These are phyloP conservation scores for Bryconaethiops microstoma DNA, from an alignment of 2,797 vertebrate genomes.

Conservation along the genomic window DNA sequence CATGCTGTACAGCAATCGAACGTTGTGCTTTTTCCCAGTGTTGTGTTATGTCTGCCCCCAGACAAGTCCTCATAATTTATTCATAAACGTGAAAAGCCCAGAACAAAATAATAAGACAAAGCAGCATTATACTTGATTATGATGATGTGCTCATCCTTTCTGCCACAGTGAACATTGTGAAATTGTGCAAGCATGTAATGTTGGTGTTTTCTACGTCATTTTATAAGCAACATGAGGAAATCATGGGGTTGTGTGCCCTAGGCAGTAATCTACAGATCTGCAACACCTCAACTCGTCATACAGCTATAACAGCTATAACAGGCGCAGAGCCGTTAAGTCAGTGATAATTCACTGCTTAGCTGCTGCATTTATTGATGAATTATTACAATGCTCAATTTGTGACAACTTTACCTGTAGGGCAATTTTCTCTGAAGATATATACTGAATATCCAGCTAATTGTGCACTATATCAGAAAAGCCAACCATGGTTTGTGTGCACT, in stretches of 20 bases:
- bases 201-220: not conserved
- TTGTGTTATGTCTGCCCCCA: not conserved
- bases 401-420: too few species aligned
- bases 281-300: not conserved
- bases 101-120: not conserved
- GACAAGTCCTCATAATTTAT: not conserved
- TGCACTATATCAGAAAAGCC: too few species aligned
- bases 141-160: slow-evolving; percentile 3
- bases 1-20: not conserved
- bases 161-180: slow-evolving; percentile 7
- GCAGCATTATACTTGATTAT: not conserved
- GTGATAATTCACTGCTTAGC: not conserved
- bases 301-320: not conserved
- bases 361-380: too few species aligned
- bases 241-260: too few species aligned
- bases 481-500: too few species aligned
- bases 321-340: not conserved
- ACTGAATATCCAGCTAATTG: too few species aligned
- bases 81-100: not conserved
- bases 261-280: slow-evolving; percentile 16
- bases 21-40: too few species aligned
- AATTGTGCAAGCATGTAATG: slow-evolving; percentile 10
- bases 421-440: too few species aligned
- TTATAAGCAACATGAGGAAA: not conserved
- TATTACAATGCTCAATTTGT: too few species aligned